Conservation (phyloP, 2,888 invertebrate genomes). For the Papilio gigon region DNA sequence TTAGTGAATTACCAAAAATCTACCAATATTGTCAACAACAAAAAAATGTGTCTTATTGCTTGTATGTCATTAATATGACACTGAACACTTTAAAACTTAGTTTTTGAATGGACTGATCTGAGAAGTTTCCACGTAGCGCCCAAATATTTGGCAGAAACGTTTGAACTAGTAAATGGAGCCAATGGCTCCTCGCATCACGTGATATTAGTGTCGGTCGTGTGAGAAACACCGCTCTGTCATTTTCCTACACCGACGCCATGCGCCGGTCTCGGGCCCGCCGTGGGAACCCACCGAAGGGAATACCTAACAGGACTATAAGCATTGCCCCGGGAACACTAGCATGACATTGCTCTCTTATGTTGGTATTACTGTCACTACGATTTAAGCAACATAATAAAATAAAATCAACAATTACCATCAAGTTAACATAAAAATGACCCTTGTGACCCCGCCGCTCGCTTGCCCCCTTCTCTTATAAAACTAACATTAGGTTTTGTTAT, state of each 20-base stretch:
- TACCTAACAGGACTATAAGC: constrained; percentile 35
- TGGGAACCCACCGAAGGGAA: constrained; percentile 48
- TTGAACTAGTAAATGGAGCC: constrained; percentile 24
- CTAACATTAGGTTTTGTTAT: no score
- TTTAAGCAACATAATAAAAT: no score
- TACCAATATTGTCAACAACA: no score
- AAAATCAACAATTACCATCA: no score
- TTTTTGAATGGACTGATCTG: no score
- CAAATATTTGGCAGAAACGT: background rate
- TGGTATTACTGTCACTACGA: constrained; percentile 12
- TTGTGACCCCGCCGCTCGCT: no score
- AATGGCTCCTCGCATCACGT: constrained; percentile 23
- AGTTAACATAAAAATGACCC: no score
- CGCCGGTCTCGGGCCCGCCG: constrained; percentile 45
- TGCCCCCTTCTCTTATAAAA: no score
- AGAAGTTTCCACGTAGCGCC: background rate
- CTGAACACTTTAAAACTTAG: no score
- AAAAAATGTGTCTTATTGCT: no score
- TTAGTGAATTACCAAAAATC: no score
- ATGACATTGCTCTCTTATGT: constrained; percentile 25
- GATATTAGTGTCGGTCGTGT: constrained; percentile 50
- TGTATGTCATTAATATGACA: no score
- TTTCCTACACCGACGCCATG: constrained; percentile 51
- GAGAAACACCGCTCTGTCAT: constrained; percentile 57
- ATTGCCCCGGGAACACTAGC: constrained; percentile 30